phyloP scores from a whole-genome alignment of 1,140 invertebrate genomes.

The Lasaia peninsularis region DNA sequence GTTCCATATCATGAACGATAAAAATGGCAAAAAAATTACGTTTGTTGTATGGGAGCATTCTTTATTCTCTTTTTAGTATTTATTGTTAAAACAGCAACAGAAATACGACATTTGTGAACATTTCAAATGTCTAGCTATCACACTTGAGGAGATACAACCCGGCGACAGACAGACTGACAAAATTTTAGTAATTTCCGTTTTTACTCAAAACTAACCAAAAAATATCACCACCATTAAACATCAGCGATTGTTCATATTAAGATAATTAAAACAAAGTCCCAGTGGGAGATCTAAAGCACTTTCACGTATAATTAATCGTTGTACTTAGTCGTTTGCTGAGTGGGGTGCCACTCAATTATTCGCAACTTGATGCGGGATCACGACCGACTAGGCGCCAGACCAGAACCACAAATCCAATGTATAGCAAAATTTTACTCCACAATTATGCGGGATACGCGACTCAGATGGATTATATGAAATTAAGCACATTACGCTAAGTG shows the following conservation, averaged over 20 bases:
- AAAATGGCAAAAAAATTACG: no score
- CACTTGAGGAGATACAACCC: no score
- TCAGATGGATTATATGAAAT: conserved; percentile 66
- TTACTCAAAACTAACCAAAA: no score
- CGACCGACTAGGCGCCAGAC: conserved; percentile 31
- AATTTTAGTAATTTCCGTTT: no score
- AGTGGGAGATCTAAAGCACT: conserved; percentile 42
- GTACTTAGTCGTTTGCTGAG: conserved; percentile 47
- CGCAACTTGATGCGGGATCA: conserved; percentile 67
- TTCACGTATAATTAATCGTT: conserved; percentile 68
- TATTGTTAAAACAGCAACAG: no score
- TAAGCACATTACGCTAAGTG: conserved; percentile 56
- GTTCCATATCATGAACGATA: no score
- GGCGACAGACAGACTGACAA: no score
- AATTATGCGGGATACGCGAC: conserved; percentile 57
- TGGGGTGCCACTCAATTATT: conserved; percentile 65
- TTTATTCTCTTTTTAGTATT: no score
- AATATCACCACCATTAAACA: not conserved
- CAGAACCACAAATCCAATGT: conserved; percentile 44
- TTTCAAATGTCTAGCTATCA: no score
- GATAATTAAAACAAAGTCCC: conserved; percentile 42
- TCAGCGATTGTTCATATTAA: conserved; percentile 15
- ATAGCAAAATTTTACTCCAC: conserved; percentile 55
- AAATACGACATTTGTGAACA: no score
- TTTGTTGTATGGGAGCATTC: no score